A percentile compares a stretch with the other conserved stretches of the same genome.
phyloP scores from a whole-genome alignment of 2,113 vertebrate genomes.

The Loxodonta africana region DNA sequence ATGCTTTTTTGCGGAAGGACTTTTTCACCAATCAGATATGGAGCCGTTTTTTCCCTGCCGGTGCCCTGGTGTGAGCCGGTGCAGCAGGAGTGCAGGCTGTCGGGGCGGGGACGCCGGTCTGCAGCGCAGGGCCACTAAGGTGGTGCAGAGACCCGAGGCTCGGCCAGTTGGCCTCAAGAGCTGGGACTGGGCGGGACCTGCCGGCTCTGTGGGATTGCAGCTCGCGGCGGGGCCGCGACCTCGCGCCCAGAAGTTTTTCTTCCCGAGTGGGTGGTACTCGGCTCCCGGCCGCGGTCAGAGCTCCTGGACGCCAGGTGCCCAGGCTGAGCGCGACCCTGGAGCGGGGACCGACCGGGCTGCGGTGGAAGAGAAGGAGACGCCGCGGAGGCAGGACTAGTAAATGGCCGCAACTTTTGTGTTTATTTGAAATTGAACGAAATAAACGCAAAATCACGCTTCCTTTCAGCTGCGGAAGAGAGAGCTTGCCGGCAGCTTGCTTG shows the following conservation, averaged over 20 bases:
- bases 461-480: background rate
- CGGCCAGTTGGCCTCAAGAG: background rate
- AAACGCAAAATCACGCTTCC: background rate
- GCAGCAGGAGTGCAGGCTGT: background rate
- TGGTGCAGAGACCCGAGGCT: constrained; percentile 78
- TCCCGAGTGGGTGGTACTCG: constrained; percentile 62
- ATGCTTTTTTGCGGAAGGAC: background rate
- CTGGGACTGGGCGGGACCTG: background rate
- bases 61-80: too few species aligned
- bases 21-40: background rate
- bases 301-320: constrained; percentile 56
- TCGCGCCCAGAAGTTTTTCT: constrained; percentile 73
- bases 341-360: constrained; percentile 31
- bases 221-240: too few species aligned
- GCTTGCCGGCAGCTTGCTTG: background rate
- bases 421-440: constrained; percentile 23
- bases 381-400: constrained; percentile 78
- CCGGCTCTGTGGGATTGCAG: background rate
- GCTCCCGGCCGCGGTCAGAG: background rate
- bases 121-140: constrained; percentile 82
- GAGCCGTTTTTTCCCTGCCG: background rate
- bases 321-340: constrained; percentile 53
- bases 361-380: constrained; percentile 64
- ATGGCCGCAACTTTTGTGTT: constrained; percentile 75
- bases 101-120: background rate